These are phyloP conservation scores for Hippocampus guttulatus DNA, from an alignment of 2,113 vertebrate genomes.

Conservation along the genomic window DNA sequence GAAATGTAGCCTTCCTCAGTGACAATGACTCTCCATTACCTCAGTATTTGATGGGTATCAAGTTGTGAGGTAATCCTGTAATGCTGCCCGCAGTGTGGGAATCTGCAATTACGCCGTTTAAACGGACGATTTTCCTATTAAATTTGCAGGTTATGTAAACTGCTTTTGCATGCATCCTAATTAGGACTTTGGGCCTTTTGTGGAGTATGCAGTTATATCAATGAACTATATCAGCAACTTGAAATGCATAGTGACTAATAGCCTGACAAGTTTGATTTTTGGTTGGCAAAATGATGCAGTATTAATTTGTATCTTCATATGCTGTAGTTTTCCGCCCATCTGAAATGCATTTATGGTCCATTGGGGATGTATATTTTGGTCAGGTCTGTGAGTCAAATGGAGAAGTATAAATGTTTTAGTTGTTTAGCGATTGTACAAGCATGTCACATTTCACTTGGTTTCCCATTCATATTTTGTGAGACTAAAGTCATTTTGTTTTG, in stretches of 20 bases:
- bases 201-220: conserved; percentile 20
- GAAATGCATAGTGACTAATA: neutral
- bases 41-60: conserved; percentile 3
- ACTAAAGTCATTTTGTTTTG: conserved; percentile 9
- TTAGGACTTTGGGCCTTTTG: conserved; percentile 29
- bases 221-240: neutral
- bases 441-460: neutral
- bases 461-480: neutral
- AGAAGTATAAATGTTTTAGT: neutral
- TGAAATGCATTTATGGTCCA: too few species aligned
- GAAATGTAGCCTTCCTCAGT: neutral
- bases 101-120: conserved; percentile 37
- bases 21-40: neutral
- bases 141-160: conserved; percentile 47
- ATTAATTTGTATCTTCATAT: neutral
- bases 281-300: neutral
- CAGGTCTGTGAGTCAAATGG: neutral
- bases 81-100: conserved; percentile 25
- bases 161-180: conserved; percentile 50
- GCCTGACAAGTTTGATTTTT: neutral
- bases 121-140: conserved; percentile 52
- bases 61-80: conserved; percentile 4
- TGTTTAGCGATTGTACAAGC: neutral
- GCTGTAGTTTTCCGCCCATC: too few species aligned
- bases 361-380: neutral